These are phyloP conservation scores for Babyrousa celebensis DNA, from an alignment of 2,797 vertebrate genomes.

Conservation along the genomic window DNA sequence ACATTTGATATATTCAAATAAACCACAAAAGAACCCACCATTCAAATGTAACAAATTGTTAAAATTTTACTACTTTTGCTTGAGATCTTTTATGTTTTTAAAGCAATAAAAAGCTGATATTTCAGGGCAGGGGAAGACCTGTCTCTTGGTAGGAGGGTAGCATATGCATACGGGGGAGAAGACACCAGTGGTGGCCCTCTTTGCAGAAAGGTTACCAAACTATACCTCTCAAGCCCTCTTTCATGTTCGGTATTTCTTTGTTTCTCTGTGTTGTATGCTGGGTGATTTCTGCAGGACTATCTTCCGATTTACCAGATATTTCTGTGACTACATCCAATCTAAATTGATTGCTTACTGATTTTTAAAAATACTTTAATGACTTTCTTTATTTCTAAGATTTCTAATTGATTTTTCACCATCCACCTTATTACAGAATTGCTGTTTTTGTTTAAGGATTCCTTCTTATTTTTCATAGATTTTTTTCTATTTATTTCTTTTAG, in stretches of 20 bases:
- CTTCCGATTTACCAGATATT: background rate
- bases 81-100: background rate
- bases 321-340: background rate
- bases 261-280: background rate
- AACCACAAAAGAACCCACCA: background rate
- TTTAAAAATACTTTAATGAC: slow-evolving; percentile 22
- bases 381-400: slow-evolving; percentile 1
- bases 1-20: slow-evolving; percentile 23
- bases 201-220: background rate
- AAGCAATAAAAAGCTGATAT: background rate
- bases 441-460: slow-evolving; percentile 54
- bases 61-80: background rate
- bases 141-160: background rate
- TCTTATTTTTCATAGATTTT: slow-evolving; percentile 22
- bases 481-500: slow-evolving; percentile 16
- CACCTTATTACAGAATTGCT: background rate
- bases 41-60: background rate
- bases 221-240: background rate
- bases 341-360: background rate
- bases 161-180: background rate
- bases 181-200: background rate
- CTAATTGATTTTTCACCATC: slow-evolving; percentile 25
- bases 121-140: background rate
- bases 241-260: background rate
- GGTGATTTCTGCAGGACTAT: background rate